Percentiles rank a stretch among this genome's conserved stretches.
phyloP scores from a whole-genome alignment of 1,140 invertebrate species.

The Drosophila parvula region DNA sequence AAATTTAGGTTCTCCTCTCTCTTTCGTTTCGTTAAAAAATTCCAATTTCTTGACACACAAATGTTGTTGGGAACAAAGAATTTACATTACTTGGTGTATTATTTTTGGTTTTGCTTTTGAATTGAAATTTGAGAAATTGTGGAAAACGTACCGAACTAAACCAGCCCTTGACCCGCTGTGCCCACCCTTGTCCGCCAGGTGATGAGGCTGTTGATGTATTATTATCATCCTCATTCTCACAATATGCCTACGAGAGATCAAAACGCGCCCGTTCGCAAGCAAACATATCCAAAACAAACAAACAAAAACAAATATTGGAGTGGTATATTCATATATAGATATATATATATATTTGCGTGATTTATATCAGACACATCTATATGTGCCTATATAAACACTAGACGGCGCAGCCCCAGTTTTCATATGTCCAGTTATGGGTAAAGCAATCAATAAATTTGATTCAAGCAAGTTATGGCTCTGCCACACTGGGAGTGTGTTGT shows the following conservation, averaged over 20 bases:
- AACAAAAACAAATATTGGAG: slow-evolving; percentile 73
- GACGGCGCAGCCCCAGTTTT: slow-evolving; percentile 11
- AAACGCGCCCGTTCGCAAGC: slow-evolving; percentile 64
- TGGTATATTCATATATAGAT: slow-evolving; percentile 60
- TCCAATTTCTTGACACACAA: slow-evolving; percentile 70
- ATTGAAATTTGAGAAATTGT: slow-evolving; percentile 61
- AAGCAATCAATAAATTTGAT: slow-evolving; percentile 9
- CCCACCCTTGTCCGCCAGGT: slow-evolving; percentile 87
- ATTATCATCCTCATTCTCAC: slow-evolving; percentile 84
- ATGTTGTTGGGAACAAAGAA: slow-evolving; percentile 56
- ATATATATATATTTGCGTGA: slow-evolving; percentile 57
- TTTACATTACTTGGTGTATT: slow-evolving; percentile 41
- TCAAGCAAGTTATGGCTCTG: not conserved
- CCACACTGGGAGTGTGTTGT: not conserved
- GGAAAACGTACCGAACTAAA: slow-evolving; percentile 87
- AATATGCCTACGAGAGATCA: slow-evolving; percentile 82
- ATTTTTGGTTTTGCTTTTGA: slow-evolving; percentile 43
- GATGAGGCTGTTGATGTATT: slow-evolving; percentile 84
- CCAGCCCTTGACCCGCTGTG: slow-evolving; percentile 88
- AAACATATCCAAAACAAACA: slow-evolving; percentile 58
- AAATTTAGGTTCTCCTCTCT: slow-evolving; percentile 18
- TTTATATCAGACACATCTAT: slow-evolving; percentile 43
- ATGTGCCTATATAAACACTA: slow-evolving; percentile 19
- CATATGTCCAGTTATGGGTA: slow-evolving; percentile 19
- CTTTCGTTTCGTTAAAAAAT: slow-evolving; percentile 46